Conservation (phyloP, 2,113 vertebrate genomes). For the Trogon melanurus region DNA sequence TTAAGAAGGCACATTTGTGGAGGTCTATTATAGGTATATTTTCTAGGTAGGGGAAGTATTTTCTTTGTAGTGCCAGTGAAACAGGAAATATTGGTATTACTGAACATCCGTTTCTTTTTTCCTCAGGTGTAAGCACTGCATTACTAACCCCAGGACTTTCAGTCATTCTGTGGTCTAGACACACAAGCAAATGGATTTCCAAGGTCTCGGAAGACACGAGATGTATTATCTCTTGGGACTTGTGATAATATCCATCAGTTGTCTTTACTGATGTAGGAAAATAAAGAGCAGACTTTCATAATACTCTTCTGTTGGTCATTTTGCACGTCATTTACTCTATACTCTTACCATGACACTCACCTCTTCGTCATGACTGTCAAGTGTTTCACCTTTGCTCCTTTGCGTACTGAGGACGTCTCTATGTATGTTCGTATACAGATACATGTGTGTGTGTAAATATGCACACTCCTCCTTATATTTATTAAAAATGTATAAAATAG, state of each 20-base stretch:
- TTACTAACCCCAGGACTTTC: not conserved
- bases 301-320: not conserved
- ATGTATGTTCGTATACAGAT: not conserved
- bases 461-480: not conserved
- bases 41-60: not conserved
- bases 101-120: not conserved
- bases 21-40: not conserved
- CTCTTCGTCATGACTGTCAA: not conserved
- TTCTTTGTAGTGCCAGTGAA: not conserved
- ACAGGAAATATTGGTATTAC: not conserved
- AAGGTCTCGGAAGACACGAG: not conserved
- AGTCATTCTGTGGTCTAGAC: not conserved
- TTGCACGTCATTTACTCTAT: not conserved
- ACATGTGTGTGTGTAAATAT: not conserved
- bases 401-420: accelerated
- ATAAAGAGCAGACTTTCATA: not conserved
- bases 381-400: not conserved
- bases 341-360: not conserved
- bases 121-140: not conserved
- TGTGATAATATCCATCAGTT: not conserved
- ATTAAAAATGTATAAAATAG: not conserved
- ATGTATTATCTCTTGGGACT: not conserved
- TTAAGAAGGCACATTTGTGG: not conserved
- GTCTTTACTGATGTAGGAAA: not conserved
- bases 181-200: not conserved